Base-by-base conservation (phyloP, 2,888 invertebrate species). In the Bursaphelenchus okinawaensis region DNA sequence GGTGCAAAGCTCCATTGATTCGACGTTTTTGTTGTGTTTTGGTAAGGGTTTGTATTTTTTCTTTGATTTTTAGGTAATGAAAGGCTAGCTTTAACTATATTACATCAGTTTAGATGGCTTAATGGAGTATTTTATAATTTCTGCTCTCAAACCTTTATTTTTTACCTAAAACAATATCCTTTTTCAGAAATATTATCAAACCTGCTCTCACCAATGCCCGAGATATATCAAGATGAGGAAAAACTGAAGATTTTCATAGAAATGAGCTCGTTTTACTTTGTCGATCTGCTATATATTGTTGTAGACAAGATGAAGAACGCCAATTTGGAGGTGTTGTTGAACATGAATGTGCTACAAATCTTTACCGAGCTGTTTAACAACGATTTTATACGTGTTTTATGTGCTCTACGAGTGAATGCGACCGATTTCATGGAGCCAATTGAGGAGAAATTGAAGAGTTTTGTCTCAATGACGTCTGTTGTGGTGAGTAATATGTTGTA, bases 21-120 rank as follows among this genome's bases (percentile, higher is more conserved):
- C 29, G 19, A 52, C 60, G 60, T 59, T 59, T 24, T 31, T 59
- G 20, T 55, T 23, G 20, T 59, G 52, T 59, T 50, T 59, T 7
- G 60, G 60, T 59, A 9, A n/a, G 60, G n/a, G 6, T 12, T 40
- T 40, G n/a, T n/a, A n/a, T n/a, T n/a, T n/a, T n/a, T n/a, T n/a
- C n/a, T n/a, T n/a, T n/a, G n/a, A n/a, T n/a, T n/a, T n/a, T n/a
- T n/a, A n/a, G n/a, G n/a, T n/a, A n/a, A n/a, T n/a, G n/a, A n/a
- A n/a, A n/a, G n/a, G n/a, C n/a, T n/a, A n/a, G n/a, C n/a, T n/a
- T n/a, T n/a, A n/a, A n/a, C n/a, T n/a, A n/a, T n/a, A n/a, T n/a
- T n/a, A n/a, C n/a, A n/a, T n/a, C n/a, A n/a, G n/a, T n/a, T n/a
- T n/a, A n/a, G n/a, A n/a, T n/a, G n/a, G n/a, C n/a, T n/a, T n/a